Conservation (phyloP, 2,113 vertebrate genomes). For the Ophiodon elongatus region DNA sequence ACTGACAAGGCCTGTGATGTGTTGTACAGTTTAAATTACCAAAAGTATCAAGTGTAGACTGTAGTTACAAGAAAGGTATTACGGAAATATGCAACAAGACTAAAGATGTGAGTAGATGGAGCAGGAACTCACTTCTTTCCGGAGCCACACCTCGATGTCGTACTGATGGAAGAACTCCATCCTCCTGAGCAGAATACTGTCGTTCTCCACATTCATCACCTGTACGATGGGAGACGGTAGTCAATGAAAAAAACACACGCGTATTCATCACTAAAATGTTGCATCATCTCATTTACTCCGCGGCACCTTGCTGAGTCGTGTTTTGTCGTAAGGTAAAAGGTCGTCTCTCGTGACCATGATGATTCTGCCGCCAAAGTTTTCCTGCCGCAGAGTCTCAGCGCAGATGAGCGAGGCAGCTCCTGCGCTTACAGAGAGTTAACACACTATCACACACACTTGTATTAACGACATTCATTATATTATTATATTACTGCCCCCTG, state of each 20-base stretch:
- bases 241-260: not conserved
- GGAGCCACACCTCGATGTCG: constrained; percentile 86
- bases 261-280: not conserved
- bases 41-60: not conserved
- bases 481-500: too few species aligned
- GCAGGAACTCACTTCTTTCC: constrained; percentile 84
- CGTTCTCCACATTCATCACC: constrained; percentile 84
- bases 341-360: constrained; percentile 86
- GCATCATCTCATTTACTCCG: not conserved
- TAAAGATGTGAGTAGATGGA: not conserved
- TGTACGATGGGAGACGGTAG: constrained; percentile 45
- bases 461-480: not conserved
- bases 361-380: constrained; percentile 87
- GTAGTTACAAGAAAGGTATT: not conserved
- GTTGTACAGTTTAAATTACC: not conserved
- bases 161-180: constrained; percentile 82
- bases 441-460: constrained; percentile 5
- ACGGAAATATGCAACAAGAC: not conserved
- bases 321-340: constrained; percentile 87
- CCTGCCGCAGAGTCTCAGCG: constrained; percentile 89
- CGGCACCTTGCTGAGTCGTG: constrained; percentile 89
- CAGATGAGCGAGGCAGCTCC: constrained; percentile 87
- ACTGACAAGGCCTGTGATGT: constrained; percentile 80
- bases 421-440: constrained; percentile 53
- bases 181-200: constrained; percentile 82